A percentile compares a stretch with the other conserved stretches of the same genome.
Conservation (phyloP, 2,888 invertebrate genomes). For the Agrypnus murinus region DNA sequence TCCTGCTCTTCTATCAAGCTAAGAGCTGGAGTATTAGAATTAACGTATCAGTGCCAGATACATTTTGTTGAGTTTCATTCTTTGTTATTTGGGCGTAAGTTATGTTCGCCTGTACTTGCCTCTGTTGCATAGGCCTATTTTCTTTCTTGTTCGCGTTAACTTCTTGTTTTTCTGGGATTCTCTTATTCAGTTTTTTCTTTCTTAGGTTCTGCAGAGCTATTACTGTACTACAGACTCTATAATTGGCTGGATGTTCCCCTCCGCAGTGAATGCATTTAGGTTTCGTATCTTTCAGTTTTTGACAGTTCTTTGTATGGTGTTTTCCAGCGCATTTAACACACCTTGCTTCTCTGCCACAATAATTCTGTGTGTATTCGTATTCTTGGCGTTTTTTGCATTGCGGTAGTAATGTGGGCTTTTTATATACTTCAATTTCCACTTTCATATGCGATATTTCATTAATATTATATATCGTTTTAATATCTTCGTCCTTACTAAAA, state of each 20-base stretch:
- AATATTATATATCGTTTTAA: conserved; percentile 33
- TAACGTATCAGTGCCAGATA: conserved; percentile 6
- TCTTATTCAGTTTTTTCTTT: conserved; percentile 22
- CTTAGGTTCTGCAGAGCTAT: conserved; percentile 17
- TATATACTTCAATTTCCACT: conserved; percentile 14
- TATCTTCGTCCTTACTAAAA: conserved; percentile 23
- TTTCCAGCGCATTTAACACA: conserved; percentile 25
- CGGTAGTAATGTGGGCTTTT: conserved; percentile 4
- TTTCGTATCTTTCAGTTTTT: conserved; percentile 18
- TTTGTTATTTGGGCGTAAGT: conserved; percentile 22
- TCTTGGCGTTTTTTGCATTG: conserved; percentile 27
- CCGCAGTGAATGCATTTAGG: conserved; percentile 21
- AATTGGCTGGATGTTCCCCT: background rate
- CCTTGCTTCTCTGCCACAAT: conserved; percentile 20
- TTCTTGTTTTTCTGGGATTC: conserved; percentile 10
- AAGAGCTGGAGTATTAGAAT: conserved; percentile 9
- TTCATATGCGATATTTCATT: conserved; percentile 18
- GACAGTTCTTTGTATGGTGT: conserved; percentile 9
- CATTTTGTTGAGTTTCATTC: conserved; percentile 29
- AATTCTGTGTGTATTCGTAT: conserved; percentile 30
- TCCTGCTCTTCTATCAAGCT: conserved; percentile 15
- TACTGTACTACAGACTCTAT: conserved; percentile 22
- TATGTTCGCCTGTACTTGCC: conserved; percentile 17
- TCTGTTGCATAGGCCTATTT: conserved; percentile 22
- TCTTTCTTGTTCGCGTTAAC: conserved; percentile 12